These are phyloP conservation scores for Mesorhabditis sp. DNA, from an alignment of 2,888 invertebrate genomes.

Conservation along the genomic window DNA sequence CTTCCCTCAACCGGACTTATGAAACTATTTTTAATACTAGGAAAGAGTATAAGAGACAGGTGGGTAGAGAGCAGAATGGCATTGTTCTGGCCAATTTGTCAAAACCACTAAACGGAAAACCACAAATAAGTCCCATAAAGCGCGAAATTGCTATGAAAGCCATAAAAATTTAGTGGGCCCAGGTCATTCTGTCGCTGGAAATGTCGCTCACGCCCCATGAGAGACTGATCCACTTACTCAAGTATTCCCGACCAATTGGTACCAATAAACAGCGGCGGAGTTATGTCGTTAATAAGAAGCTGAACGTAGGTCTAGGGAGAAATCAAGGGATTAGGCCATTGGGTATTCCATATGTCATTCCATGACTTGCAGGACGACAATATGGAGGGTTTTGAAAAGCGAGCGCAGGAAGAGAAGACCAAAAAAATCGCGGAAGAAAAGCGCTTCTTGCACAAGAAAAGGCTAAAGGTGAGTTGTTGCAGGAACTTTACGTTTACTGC, in stretches of 20 bases:
- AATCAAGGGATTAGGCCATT: not conserved
- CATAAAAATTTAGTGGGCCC: constrained; percentile 43
- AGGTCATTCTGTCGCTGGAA: constrained; percentile 93
- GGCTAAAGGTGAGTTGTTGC: constrained; percentile 20
- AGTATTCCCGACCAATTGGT: constrained; percentile 81
- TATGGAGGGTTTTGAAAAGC: constrained; percentile 16
- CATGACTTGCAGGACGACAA: not conserved
- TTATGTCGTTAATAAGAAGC: constrained; percentile 48
- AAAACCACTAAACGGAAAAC: constrained; percentile 77
- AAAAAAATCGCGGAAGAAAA: constrained; percentile 30
- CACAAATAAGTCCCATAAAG: not conserved
- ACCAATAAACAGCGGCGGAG: constrained; percentile 52
- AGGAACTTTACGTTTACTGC: not conserved
- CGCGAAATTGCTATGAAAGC: not conserved
- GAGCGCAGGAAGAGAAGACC: constrained; percentile 22
- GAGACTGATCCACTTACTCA: constrained; percentile 72
- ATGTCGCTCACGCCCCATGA: constrained; percentile 86
- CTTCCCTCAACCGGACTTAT: constrained; percentile 99
- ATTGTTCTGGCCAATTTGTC: constrained; percentile 92
- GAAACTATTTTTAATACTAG: constrained; percentile 93
- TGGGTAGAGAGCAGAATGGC: constrained; percentile 76
- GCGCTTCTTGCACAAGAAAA: constrained; percentile 28
- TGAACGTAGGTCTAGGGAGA: constrained; percentile 13
- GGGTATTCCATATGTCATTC: no score
- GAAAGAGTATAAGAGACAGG: constrained; percentile 82